Evolutionary conservation across 2,797 vertebrate genomes (phyloP), one percentile per base, ranked within the genome.

Genomic region (Danio choprae): DNA sequence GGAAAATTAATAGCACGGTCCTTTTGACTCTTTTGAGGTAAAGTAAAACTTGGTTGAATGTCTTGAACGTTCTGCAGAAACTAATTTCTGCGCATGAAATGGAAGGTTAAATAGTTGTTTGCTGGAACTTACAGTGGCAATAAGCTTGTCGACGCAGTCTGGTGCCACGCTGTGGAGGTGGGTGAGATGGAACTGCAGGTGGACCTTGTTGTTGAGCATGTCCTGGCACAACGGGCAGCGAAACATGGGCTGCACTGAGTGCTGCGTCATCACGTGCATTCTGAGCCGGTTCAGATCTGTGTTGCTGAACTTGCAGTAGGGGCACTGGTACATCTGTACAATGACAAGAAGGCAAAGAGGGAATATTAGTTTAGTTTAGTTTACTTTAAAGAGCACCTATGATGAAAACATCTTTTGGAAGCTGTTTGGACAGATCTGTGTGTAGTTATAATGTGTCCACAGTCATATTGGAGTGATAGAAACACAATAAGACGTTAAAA

Each of bases 201-300:
- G 98, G 91, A 98, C 94, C 94, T 99, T 99, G 95, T 98, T 99
- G 94, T 97, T 99, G 74, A 99, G 96, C 96, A 96, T 97, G 92
- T 99, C 98, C 92, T 99, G 98, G 93, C 98, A 99, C 87, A 99
- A 93, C 0, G 98, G 98, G 90, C 98, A 99, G 87, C 97, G 96
- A 40, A 98, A 93, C 96, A 98, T 95, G 85, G 98, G 97, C 91
- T 99, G 98, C 87, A 99, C 96, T 0, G 97, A 99, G 92, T 99
- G 98, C 92, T 99, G 98, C 0, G 96, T 98, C 97, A 99, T 97
- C 92, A 98, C 97, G 3, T 99, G 98, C 91, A 99, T 98, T 87
- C 98, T 96, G 84, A 99, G 95, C 48, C 98, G 95, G 85, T 98
- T 99, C 92, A 99, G 93, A 15, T 99, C 98, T 0, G 95, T 91